Evolutionary conservation across 1,140 invertebrate species (phyloP).

Genomic region (Mylabris phalerata): DNA sequence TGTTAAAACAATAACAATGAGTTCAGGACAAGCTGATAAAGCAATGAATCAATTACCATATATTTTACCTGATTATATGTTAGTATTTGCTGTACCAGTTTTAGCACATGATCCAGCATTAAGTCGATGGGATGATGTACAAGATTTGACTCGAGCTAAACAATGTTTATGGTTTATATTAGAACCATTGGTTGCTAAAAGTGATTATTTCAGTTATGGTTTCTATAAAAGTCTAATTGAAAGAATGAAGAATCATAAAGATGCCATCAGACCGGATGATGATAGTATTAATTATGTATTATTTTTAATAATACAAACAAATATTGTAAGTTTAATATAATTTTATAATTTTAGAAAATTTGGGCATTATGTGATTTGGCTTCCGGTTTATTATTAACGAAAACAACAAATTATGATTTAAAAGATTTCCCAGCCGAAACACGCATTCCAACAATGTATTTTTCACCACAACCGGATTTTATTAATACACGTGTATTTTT

Average conservation of each 20-base stretch:
- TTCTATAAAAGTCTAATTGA: constrained; percentile 93
- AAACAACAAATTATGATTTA: constrained; percentile 80
- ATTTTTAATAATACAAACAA: neutral
- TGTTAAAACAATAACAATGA: constrained; percentile 68
- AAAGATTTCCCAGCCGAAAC: constrained; percentile 82
- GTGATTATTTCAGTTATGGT: constrained; percentile 90
- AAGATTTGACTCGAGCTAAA: constrained; percentile 68
- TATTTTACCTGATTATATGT: constrained; percentile 91
- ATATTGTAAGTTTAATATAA: neutral
- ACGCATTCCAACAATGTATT: constrained; percentile 80
- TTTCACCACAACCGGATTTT: constrained; percentile 65
- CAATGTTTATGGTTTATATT: constrained; percentile 89
- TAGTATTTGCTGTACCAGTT: constrained; percentile 90
- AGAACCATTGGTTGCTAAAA: constrained; percentile 87
- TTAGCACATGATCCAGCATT: constrained; percentile 86
- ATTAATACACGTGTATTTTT: constrained; percentile 65
- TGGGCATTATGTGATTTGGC: constrained; percentile 94
- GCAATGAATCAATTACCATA: constrained; percentile 70
- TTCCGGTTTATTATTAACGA: constrained; percentile 78
- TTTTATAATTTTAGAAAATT: constrained; percentile 64
- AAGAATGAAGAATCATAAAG: constrained; percentile 86
- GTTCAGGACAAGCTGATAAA: constrained; percentile 51
- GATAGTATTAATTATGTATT: constrained; percentile 73
- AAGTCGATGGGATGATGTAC: constrained; percentile 64
- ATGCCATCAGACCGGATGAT: constrained; percentile 75